Evolutionary conservation across 2,888 invertebrate genomes (phyloP).

Genomic region (Spatulosminthurus flaviceps): DNA sequence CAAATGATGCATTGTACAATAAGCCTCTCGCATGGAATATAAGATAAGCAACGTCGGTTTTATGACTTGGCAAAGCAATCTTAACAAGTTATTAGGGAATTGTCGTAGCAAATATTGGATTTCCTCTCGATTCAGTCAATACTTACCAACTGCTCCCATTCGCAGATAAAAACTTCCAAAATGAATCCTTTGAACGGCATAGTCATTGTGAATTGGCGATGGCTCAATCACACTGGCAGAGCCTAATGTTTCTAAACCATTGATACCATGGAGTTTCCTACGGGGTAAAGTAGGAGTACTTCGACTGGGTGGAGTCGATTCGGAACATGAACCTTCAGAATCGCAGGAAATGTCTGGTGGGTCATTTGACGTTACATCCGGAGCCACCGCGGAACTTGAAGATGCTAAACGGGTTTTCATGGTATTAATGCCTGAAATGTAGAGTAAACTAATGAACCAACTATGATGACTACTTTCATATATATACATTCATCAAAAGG

Average conservation of each 20-base stretch:
- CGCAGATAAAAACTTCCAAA: slow-evolving; percentile 82
- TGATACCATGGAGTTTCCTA: slow-evolving; percentile 26
- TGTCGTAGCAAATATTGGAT: background rate
- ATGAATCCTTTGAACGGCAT: slow-evolving; percentile 38
- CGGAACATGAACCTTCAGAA: slow-evolving; percentile 57
- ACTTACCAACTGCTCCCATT: slow-evolving; percentile 84
- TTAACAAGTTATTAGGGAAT: background rate
- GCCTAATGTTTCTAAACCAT: slow-evolving; percentile 33
- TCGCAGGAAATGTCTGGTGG: slow-evolving; percentile 46
- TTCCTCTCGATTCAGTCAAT: background rate
- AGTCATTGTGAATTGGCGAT: background rate
- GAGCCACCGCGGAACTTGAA: slow-evolving; percentile 52
- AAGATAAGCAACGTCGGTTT: no score
- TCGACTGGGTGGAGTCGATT: slow-evolving; percentile 56
- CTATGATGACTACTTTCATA: no score
- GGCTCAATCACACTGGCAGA: slow-evolving; percentile 43
- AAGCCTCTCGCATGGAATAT: no score
- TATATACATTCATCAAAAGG: no score
- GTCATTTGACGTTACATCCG: slow-evolving; percentile 55
- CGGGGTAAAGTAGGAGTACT: slow-evolving; percentile 30
- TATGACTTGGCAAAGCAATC: background rate
- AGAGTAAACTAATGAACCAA: no score
- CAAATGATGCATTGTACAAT: no score
- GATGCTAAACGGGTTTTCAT: slow-evolving; percentile 58
- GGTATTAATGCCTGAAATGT: slow-evolving; percentile 57